These are phyloP conservation scores for Uropetala carovei DNA, from an alignment of 2,888 invertebrate genomes.

Conservation along the genomic window DNA sequence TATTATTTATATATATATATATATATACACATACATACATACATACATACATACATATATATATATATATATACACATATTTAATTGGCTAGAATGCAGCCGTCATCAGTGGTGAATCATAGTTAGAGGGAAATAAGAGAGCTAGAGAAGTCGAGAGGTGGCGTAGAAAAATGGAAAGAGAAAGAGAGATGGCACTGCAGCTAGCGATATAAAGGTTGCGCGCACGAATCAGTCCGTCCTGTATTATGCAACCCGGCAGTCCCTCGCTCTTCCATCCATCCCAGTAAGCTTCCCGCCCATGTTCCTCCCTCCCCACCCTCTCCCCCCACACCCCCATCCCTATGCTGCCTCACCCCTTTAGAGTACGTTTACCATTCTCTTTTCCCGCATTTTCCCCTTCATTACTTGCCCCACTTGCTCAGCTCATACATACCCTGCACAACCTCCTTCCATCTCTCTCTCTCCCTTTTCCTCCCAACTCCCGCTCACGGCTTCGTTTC, in stretches of 20 bases:
- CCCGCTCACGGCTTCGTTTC: no score
- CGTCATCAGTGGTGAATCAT: no score
- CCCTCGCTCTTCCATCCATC: background rate
- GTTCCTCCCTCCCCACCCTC: background rate
- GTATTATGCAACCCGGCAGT: slow-evolving; percentile 38
- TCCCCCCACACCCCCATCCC: background rate
- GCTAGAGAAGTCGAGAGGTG: background rate
- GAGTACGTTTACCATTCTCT: background rate
- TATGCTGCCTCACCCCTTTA: background rate
- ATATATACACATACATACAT: no score
- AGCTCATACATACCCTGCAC: background rate
- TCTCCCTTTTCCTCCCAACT: background rate
- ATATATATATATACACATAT: no score
- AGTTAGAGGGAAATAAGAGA: background rate
- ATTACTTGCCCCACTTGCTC: slow-evolving; percentile 36
- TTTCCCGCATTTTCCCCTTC: background rate
- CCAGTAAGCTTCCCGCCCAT: background rate
- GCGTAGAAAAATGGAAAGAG: background rate
- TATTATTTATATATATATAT: no score
- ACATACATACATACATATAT: no score
- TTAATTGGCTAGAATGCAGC: no score
- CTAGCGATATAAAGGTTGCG: slow-evolving; percentile 49
- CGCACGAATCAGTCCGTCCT: slow-evolving; percentile 46
- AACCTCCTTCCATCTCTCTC: background rate
- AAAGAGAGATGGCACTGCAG: slow-evolving; percentile 38